Percentiles rank a stretch among this genome's conserved stretches.
These are phyloP conservation scores for Prosapia bicincta DNA, from an alignment of 2,888 invertebrate genomes.

Conservation along the genomic window DNA sequence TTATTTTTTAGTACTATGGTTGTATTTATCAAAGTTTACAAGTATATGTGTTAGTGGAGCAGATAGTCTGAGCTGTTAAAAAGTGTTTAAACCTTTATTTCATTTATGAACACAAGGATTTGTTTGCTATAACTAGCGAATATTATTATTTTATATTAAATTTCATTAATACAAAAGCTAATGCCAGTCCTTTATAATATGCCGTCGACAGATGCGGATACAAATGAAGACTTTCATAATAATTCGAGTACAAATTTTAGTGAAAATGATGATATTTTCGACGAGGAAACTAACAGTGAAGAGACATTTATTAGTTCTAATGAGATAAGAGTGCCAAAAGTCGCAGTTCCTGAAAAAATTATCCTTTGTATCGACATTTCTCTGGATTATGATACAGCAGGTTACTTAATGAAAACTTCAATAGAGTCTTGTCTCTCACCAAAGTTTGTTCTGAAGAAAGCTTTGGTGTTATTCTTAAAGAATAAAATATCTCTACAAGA, in stretches of 20 bases:
- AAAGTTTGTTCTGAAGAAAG: neutral
- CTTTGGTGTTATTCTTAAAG: neutral
- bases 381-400: neutral
- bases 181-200: neutral
- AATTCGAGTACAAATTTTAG: neutral
- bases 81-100: no score
- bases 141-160: no score
- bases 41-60: no score
- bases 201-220: neutral
- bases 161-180: no score
- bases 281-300: neutral
- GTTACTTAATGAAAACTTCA: neutral
- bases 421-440: neutral
- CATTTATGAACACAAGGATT: no score
- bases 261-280: neutral
- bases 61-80: no score
- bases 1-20: no score
- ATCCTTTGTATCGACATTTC: neutral
- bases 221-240: neutral
- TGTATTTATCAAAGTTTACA: no score
- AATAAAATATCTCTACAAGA: neutral
- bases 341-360: neutral
- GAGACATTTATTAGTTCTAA: neutral
- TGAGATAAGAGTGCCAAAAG: neutral
- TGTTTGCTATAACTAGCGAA: no score